Evolutionary conservation across 2,797 vertebrate genomes (phyloP).

Genomic region (Sciurus carolinensis): DNA sequence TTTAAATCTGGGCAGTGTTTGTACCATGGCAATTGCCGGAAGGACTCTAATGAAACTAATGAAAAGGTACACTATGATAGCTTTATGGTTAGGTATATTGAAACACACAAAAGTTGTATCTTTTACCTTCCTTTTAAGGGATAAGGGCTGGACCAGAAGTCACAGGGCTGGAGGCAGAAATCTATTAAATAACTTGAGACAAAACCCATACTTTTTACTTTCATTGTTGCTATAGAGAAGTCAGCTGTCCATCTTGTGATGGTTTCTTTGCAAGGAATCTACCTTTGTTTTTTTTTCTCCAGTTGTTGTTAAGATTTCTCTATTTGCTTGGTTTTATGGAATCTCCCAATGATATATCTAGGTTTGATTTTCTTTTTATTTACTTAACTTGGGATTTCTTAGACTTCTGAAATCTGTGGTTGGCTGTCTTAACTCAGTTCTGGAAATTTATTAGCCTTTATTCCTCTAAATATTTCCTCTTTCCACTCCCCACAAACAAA

Average conservation of each 20-base stretch:
- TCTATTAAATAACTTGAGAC: not conserved
- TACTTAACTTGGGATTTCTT: not conserved
- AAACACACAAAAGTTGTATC: not conserved
- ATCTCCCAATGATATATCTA: not conserved
- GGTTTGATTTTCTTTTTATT: not conserved
- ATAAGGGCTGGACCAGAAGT: not conserved
- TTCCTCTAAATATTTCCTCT: not conserved
- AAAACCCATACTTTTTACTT: not conserved
- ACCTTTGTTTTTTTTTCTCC: not conserved
- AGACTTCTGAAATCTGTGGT: not conserved
- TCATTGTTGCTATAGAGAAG: not conserved
- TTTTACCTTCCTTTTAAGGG: not conserved
- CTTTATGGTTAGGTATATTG: not conserved
- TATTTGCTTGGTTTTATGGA: not conserved
- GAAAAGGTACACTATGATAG: not conserved
- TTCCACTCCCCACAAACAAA: not conserved
- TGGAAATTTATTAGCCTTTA: not conserved
- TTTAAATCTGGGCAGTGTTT: not conserved
- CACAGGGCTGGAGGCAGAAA: not conserved
- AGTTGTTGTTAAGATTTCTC: not conserved
- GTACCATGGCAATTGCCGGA: not conserved
- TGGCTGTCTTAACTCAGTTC: not conserved
- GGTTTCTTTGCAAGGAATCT: not conserved
- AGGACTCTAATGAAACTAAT: not conserved
- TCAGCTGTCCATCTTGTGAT: not conserved